Base-by-base conservation (phyloP, 2,888 invertebrate genomes). In the Pinctada fucata region DNA sequence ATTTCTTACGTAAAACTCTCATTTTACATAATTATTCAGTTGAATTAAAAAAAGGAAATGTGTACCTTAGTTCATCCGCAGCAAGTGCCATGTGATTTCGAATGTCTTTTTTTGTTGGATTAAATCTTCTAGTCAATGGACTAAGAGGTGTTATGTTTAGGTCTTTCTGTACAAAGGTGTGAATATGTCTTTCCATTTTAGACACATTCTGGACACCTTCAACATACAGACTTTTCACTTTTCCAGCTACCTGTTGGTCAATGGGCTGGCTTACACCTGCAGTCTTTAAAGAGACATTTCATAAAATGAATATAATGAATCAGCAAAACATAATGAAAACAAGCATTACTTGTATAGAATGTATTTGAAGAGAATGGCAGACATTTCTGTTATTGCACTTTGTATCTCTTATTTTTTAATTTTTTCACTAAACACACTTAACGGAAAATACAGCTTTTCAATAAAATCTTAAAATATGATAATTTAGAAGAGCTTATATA, bases 141-240 rank as follows among this genome's bases (percentile, higher is more conserved):
- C 45, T 67, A 3, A 51, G 45, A 8, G 66, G 16, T 13, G 47
- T 51, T 10, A 48, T 31, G 1, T 45, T 16, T 49, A 72, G 51
- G 13, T 67, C 6, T 4, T 67, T 51, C 45, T 47, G 31, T 2
- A 72, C 76, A 76, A 76, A 76, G 16, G 66, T 31, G 13, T 45
- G 6, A 13, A 76, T n/a, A 16, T 66, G 76, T 47, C 76, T 65
- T 31, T 76, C 66, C 47, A 72, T 72, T 31, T 77, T 72, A 1
- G 50, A 58, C 2, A 68, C 68, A 16, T 63, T 72, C 45, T 52
- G 48, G 16, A 77, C 77, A 64, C 72, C 77, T 10, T 72, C 72
- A n/a, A 45, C 66, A 4, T 71, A 63, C 13, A 77, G 16, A 10
- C 3, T 13, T 13, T 58, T 49, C 6, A 72, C 63, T 47, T 72